Conservation (phyloP, 2,888 invertebrate species). For the Polietes domitor region DNA sequence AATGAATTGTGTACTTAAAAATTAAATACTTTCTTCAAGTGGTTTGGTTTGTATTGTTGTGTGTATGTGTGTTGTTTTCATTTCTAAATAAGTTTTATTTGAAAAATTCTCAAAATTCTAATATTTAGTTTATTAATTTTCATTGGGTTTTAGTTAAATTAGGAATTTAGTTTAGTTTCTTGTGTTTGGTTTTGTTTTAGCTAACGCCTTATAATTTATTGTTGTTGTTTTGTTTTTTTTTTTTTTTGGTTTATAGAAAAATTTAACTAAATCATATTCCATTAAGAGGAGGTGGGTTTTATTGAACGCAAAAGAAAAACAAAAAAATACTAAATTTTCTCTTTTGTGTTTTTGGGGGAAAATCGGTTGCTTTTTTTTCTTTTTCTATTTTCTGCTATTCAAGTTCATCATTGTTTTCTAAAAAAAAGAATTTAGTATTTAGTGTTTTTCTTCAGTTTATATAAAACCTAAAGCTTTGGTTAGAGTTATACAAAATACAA, state of each 20-base stretch:
- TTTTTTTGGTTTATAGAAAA: conserved; percentile 10
- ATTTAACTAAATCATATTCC: conserved; percentile 16
- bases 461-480: conserved; percentile 61
- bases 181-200: background rate
- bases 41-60: background rate
- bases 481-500: conserved; percentile 30
- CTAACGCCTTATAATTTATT: conserved; percentile 20
- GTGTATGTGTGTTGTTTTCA: conserved; percentile 2
- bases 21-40: background rate
- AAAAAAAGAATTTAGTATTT: conserved; percentile 48
- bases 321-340: conserved; percentile 47
- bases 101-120: conserved; percentile 40
- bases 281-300: conserved; percentile 59
- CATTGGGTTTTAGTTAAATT: conserved; percentile 48
- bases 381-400: conserved; percentile 13
- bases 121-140: conserved; percentile 20
- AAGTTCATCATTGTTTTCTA: conserved; percentile 11
- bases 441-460: conserved; percentile 43
- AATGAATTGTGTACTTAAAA: background rate
- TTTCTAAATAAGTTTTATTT: conserved; percentile 29
- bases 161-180: conserved; percentile 55
- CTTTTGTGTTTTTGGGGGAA: background rate
- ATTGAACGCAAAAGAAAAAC: conserved; percentile 52
- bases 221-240: too few relatives aligned
- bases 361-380: background rate